These are phyloP conservation scores for Strigops habroptila DNA, from an alignment of 2,113 vertebrate genomes.

Conservation along the genomic window DNA sequence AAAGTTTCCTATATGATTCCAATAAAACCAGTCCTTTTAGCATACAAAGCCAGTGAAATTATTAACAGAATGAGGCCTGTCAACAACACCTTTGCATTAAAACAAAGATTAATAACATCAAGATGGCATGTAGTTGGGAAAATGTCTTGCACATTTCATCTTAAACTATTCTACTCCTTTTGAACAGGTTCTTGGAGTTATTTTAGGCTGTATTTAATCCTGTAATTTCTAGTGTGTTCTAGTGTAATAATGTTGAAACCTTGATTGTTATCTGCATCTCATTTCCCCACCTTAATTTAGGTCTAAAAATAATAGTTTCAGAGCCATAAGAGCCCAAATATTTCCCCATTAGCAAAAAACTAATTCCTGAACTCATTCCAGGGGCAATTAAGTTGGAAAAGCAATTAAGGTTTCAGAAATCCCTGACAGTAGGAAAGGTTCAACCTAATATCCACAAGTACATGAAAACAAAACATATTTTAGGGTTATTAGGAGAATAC, in stretches of 20 bases:
- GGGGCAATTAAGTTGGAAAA: slow-evolving; percentile 50
- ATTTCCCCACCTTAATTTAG: slow-evolving; percentile 52
- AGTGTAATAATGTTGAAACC: neutral
- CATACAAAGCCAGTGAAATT: neutral
- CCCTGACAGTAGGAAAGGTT: slow-evolving; percentile 30
- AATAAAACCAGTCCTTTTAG: neutral
- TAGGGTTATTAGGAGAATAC: slow-evolving; percentile 18
- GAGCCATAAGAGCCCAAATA: slow-evolving; percentile 29
- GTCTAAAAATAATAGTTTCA: slow-evolving; percentile 56
- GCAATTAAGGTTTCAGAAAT: slow-evolving; percentile 55
- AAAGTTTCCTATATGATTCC: neutral
- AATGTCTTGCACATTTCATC: neutral
- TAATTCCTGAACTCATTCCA: slow-evolving; percentile 57
- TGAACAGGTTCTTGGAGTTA: neutral
- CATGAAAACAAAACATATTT: slow-evolving; percentile 46
- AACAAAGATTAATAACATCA: neutral
- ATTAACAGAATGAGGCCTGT: neutral
- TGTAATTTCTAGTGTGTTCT: neutral
- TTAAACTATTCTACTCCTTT: neutral
- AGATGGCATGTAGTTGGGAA: neutral
- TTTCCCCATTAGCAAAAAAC: slow-evolving; percentile 44
- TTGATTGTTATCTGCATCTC: slow-evolving; percentile 42
- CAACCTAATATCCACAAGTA: neutral
- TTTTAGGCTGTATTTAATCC: slow-evolving; percentile 20
- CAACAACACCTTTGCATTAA: neutral